These are phyloP conservation scores for Falco biarmicus DNA, from an alignment of 2,797 vertebrate species.

Conservation along the genomic window DNA sequence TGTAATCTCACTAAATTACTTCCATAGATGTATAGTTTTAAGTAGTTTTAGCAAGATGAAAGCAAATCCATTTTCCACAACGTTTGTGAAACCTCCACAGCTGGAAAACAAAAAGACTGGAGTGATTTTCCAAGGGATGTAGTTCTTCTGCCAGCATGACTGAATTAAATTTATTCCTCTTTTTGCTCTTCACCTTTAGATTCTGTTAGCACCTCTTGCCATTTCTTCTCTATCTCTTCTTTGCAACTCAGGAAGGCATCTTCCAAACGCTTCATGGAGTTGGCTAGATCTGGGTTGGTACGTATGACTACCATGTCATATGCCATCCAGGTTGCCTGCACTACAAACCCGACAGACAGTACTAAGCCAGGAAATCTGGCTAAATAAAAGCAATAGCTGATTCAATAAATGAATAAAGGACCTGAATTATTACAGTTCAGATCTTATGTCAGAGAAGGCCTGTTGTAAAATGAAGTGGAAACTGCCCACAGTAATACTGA, in stretches of 20 bases:
- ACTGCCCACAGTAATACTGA: not conserved
- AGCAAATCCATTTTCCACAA: not conserved
- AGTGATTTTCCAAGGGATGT: not conserved
- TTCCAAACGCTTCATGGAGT: slow-evolving; percentile 76
- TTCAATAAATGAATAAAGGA: not conserved
- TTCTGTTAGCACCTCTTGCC: slow-evolving; percentile 69
- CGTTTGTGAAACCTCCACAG: not conserved
- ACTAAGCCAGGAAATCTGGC: not conserved
- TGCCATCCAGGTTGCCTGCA: slow-evolving; percentile 84
- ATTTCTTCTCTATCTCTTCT: slow-evolving; percentile 76
- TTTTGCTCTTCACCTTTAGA: slow-evolving; percentile 37
- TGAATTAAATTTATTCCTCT: not conserved
- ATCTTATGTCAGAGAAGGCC: not conserved
- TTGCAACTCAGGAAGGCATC: slow-evolving; percentile 80
- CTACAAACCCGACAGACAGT: slow-evolving; percentile 67
- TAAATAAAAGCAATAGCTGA: not conserved
- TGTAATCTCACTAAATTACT: not conserved
- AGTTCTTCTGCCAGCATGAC: not conserved
- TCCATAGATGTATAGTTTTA: not conserved
- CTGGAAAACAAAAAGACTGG: not conserved
- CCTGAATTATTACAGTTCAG: not conserved
- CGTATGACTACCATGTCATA: slow-evolving; percentile 85
- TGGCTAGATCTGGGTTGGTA: slow-evolving; percentile 79
- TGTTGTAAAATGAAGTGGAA: not conserved
- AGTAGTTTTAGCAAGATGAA: not conserved